Base-by-base conservation (phyloP, 2,113 vertebrate species). In the Otolemur garnettii region DNA sequence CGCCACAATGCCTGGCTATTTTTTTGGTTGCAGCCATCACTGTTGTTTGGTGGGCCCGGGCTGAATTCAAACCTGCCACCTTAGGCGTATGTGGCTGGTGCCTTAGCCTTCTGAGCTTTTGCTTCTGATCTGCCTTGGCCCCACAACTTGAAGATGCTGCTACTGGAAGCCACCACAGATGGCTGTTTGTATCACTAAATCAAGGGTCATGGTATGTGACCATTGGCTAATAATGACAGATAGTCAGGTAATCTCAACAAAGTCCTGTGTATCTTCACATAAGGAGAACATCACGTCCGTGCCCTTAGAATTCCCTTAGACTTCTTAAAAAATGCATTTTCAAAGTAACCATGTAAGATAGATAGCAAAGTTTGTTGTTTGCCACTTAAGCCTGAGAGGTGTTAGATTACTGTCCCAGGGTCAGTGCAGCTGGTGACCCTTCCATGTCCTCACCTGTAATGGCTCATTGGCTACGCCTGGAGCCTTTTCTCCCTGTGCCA, bases 131-230 rank as follows among this genome's bases (percentile, higher is more conserved):
- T 68, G 21, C n/a, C 62, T 87, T 78, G 18, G 71, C 64, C 33
- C 90, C 8, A 1, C 55, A 74, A 42, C 22, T 13, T 15, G 59
- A 75, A 42, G 33, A 64, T 45, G 33, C 12, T 26, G 71, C 60
- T 66, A 26, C 18, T 26, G 1, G 64, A 30, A 53, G 55, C 22
- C 35, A n/a, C n/a, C 64, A 33, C 1, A 64, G 66, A 38, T 30
- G 30, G 17, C 82, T 86, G 21, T 94, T 92, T 87, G 77, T 38
- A 60, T 83, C 77, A 18, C 68, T 78, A 82, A 68, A 24, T 90
- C 68, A 59, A 85, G 69, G 66, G 59, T n/a, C 24, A 1, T 22
- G 57, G n/a, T 21, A 4, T 7, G 2, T 17, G 57, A 28, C 75
- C 7, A 0, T 50, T 53, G 13, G 45, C 35, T 80, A 15, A 33